Evolutionary conservation across 2,797 vertebrate species (phyloP).

Genomic region (Hapalemur alaotrensis): DNA sequence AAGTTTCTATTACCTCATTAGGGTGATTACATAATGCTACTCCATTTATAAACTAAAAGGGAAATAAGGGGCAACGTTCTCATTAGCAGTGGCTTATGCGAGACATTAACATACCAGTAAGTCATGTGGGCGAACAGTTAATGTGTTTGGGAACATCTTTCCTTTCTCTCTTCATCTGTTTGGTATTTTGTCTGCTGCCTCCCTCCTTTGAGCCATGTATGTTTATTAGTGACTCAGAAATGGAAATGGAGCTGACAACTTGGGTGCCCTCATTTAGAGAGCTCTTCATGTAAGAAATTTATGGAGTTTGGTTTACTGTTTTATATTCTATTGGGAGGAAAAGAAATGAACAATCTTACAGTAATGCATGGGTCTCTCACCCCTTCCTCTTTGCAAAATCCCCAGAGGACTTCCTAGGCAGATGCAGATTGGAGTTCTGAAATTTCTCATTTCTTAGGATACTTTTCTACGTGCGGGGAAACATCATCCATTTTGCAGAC

Average conservation of each 20-base stretch:
- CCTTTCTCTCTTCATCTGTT: constrained; percentile 53
- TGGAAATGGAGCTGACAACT: background rate
- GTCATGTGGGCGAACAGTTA: background rate
- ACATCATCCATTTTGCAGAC: background rate
- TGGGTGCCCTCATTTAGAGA: background rate
- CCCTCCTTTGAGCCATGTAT: constrained; percentile 10
- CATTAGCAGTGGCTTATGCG: constrained; percentile 7
- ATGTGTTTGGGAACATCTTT: constrained; percentile 25
- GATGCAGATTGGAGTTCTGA: background rate
- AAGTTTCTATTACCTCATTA: constrained; percentile 68
- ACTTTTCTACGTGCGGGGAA: background rate
- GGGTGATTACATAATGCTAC: constrained; percentile 46
- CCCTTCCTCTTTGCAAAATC: background rate
- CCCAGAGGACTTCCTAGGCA: background rate
- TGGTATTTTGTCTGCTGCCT: constrained; percentile 32
- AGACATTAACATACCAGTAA: constrained; percentile 28
- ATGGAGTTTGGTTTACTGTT: background rate
- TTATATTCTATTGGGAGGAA: background rate
- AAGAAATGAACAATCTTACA: background rate
- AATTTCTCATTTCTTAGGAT: background rate
- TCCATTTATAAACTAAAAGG: constrained; percentile 64
- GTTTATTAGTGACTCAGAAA: constrained; percentile 44
- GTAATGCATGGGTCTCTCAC: background rate
- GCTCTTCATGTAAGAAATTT: background rate
- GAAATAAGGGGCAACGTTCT: background rate